Percentiles rank a stretch among this genome's conserved stretches.
phyloP scores from a whole-genome alignment of 2,797 vertebrate species.

The Pangasius mekongensis region DNA sequence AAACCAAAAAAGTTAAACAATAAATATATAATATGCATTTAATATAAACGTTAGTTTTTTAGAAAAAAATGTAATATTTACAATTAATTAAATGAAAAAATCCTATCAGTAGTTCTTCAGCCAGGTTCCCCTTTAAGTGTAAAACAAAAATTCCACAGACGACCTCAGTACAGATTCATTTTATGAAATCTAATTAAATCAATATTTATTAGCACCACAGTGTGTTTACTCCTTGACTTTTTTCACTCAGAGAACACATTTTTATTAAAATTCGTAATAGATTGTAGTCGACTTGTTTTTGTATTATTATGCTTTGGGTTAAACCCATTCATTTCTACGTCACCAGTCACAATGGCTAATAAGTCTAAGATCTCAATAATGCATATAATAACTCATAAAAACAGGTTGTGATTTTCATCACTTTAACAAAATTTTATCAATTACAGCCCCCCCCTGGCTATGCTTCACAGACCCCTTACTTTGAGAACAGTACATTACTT shows the following conservation, averaged over 20 bases:
- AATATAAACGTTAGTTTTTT: neutral
- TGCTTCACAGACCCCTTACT: neutral
- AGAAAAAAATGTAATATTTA: neutral
- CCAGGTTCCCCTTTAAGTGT: neutral
- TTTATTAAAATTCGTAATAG: neutral
- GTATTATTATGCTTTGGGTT: neutral
- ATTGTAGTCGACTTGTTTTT: neutral
- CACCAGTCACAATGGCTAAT: neutral
- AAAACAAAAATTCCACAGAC: neutral
- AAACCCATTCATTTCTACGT: neutral
- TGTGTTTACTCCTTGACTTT: neutral
- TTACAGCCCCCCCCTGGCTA: neutral
- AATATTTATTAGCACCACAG: neutral
- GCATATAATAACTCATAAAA: neutral
- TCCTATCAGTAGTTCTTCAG: too few species aligned
- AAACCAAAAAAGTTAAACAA: neutral
- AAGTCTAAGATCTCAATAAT: neutral
- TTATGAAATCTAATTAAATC: neutral
- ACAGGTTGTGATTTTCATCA: neutral
- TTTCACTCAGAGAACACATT: neutral
- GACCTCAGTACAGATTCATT: neutral
- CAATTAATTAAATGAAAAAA: neutral
- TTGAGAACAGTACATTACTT: neutral
- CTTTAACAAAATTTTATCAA: neutral
- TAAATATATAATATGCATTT: neutral